Conservation (phyloP, 2,888 invertebrate genomes). For the Aethes cnicana region DNA sequence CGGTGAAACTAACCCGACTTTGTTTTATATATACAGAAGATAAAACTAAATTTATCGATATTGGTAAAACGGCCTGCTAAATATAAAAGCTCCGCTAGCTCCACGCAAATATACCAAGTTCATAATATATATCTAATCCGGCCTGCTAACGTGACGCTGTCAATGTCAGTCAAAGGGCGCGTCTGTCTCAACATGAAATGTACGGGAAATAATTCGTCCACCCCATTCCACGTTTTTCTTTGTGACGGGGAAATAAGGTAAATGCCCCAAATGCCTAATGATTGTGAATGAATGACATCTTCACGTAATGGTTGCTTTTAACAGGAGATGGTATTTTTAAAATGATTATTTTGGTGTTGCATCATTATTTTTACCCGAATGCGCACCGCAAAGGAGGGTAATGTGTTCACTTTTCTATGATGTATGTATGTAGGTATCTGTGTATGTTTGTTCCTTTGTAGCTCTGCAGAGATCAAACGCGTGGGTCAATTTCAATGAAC, state of each 20-base stretch:
- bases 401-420: no score
- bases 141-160: conserved; percentile 47
- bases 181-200: conserved; percentile 38
- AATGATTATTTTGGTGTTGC: background rate
- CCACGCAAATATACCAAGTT: conserved; percentile 26
- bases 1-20: no score
- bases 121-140: conserved; percentile 51
- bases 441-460: no score
- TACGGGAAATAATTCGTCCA: conserved; percentile 23
- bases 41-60: no score
- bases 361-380: no score
- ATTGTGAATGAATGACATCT: conserved; percentile 4
- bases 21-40: no score
- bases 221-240: conserved; percentile 11
- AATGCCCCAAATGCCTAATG: background rate
- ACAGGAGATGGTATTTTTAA: background rate
- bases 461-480: no score
- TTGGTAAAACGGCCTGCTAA: no score
- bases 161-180: conserved; percentile 46
- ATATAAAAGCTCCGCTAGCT: no score
- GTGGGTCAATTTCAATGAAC: no score
- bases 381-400: no score
- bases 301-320: background rate
- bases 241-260: background rate
- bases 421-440: no score